These are phyloP conservation scores for Sus scrofa DNA, from an alignment of 2,113 vertebrate species.

Conservation along the genomic window DNA sequence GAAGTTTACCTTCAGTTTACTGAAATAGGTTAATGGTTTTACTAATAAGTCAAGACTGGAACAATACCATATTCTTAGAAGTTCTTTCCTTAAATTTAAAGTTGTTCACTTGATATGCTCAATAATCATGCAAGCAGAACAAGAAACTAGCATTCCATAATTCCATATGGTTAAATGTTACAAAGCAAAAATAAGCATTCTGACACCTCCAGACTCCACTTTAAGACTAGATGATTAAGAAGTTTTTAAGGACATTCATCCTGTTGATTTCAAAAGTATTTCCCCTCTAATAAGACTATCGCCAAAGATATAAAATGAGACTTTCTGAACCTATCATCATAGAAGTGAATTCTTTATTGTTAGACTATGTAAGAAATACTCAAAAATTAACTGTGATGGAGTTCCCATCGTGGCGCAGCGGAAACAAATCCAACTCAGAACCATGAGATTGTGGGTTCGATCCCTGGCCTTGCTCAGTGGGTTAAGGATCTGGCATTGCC, in stretches of 20 bases:
- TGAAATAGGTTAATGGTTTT: slow-evolving; percentile 31
- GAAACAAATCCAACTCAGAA: no score
- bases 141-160: slow-evolving; percentile 44
- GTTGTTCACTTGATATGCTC: slow-evolving; percentile 25
- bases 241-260: slow-evolving; percentile 18
- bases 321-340: slow-evolving; percentile 11
- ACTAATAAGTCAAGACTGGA: slow-evolving; percentile 51
- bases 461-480: no score
- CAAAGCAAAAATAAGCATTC: slow-evolving; percentile 42
- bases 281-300: slow-evolving; percentile 31
- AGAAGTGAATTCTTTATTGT: slow-evolving; percentile 8
- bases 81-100: background rate
- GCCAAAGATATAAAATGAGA: slow-evolving; percentile 6
- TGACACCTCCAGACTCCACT: background rate
- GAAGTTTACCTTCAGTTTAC: slow-evolving; percentile 34
- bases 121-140: background rate
- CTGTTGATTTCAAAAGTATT: slow-evolving; percentile 16
- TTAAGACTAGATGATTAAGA: slow-evolving; percentile 53
- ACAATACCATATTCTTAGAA: slow-evolving; percentile 45
- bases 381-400: slow-evolving; percentile 24
- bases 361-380: slow-evolving; percentile 19
- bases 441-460: no score
- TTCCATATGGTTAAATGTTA: slow-evolving; percentile 29
- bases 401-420: no score
- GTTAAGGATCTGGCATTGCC: no score